These are phyloP conservation scores for Hetaerina titia DNA, from an alignment of 2,888 invertebrate species.

Conservation along the genomic window DNA sequence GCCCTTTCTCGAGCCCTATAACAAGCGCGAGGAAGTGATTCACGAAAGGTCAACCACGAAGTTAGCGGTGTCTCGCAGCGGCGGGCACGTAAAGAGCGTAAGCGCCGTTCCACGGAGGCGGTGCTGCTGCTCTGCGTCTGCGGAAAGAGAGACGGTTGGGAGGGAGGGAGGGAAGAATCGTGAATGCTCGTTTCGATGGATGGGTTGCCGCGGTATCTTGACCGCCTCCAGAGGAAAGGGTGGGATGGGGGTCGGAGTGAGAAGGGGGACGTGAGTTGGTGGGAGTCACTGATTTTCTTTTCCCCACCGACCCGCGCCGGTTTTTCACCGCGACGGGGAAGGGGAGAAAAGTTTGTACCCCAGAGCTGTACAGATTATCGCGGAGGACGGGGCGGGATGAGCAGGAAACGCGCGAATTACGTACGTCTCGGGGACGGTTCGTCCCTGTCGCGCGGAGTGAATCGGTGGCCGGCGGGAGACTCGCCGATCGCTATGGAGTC, in stretches of 20 bases:
- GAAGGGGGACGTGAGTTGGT: neutral
- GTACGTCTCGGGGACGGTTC: too few species aligned
- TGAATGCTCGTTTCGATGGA: constrained; percentile 19
- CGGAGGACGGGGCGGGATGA: too few species aligned
- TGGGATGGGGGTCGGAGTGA: neutral
- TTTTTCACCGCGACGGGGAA: too few species aligned
- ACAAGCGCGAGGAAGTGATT: constrained; percentile 43
- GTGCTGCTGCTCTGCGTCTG: neutral
- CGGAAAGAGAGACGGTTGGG: too few species aligned
- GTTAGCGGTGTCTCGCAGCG: neutral
- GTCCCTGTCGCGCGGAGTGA: too few species aligned
- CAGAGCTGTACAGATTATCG: too few species aligned
- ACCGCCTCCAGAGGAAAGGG: neutral
- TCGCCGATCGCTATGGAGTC: too few species aligned
- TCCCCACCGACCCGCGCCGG: too few species aligned
- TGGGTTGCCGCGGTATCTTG: neutral
- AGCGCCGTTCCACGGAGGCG: neutral
- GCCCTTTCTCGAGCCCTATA: neutral
- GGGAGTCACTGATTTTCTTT: neutral
- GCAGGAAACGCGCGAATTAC: too few species aligned
- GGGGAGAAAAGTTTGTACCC: too few species aligned
- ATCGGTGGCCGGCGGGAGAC: too few species aligned
- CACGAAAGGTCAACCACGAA: constrained; percentile 53
- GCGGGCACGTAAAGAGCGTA: neutral
- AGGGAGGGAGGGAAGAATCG: constrained; percentile 8